A percentile compares a stretch with the other conserved stretches of the same genome.
phyloP scores from a whole-genome alignment of 2,113 vertebrate species.

The Rhegmatorhina hoffmannsi region DNA sequence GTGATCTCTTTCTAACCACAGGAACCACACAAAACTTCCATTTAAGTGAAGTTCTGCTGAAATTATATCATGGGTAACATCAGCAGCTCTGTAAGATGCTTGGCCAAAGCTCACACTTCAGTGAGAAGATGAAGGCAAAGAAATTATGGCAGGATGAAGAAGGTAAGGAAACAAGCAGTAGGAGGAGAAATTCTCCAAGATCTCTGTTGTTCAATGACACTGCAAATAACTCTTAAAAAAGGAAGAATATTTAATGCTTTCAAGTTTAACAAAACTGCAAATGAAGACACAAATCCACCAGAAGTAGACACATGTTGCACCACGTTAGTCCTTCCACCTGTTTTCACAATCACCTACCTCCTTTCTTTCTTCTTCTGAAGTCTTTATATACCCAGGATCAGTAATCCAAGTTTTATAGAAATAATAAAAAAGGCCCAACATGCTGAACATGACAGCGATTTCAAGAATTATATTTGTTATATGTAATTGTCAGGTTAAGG shows the following conservation, averaged over 20 bases:
- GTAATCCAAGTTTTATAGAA: slow-evolving; percentile 87
- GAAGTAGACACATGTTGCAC: neutral
- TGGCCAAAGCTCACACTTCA: neutral
- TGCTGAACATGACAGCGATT: slow-evolving; percentile 77
- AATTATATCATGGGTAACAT: neutral
- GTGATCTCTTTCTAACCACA: neutral
- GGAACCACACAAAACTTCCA: neutral
- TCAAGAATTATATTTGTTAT: slow-evolving; percentile 67
- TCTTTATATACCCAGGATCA: slow-evolving; percentile 87
- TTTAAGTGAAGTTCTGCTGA: neutral
- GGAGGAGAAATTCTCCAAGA: neutral
- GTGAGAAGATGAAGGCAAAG: neutral
- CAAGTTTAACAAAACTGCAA: neutral
- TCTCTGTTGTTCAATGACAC: neutral
- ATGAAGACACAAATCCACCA: neutral
- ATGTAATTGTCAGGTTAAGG: slow-evolving; percentile 85
- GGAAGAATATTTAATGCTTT: neutral
- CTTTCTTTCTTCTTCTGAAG: slow-evolving; percentile 90
- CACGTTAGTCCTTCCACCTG: neutral
- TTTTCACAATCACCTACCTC: slow-evolving; percentile 74
- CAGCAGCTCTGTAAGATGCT: neutral
- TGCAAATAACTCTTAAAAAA: neutral
- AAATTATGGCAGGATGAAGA: neutral
- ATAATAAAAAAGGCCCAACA: slow-evolving; percentile 84
- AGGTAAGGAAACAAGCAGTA: neutral